Evolutionary conservation across 1,140 invertebrate genomes (phyloP), one percentile per base, ranked within the genome.

Genomic region (Anastrepha obliqua): DNA sequence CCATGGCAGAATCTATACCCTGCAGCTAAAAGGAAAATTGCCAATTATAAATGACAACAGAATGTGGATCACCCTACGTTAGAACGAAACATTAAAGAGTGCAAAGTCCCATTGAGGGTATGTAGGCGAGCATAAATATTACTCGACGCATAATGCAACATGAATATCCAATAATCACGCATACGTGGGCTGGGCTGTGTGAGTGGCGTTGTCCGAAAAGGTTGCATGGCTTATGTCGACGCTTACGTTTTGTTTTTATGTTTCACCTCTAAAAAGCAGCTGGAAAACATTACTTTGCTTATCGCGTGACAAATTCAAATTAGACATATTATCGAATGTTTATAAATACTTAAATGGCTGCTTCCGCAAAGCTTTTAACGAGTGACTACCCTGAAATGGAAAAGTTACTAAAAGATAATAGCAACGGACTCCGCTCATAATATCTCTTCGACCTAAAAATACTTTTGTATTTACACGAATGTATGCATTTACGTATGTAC

Each of bases 231-330:
- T 0, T 0, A 13, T 8, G 64, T 0, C 1, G 20, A 2, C 20
- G 64, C 29, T 7, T 65, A 67, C 29, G 29, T 29, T 67, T 67
- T 39, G 11, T 67, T 42, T 67, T 39, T 67, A 11, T n/a, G 11
- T 7, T 67, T 67, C 11, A 9, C 11, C 5, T 67, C 4, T 42
- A 42, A 42, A 39, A 42, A 67, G 65, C 39, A 67, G 39, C 39
- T 67, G 2, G 65, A 67, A 42, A 67, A 20, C 65, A 42, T 9
- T 8, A 39, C 39, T 13, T 67, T 29, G 65, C 65, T 15, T 67
- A 67, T 67, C 39, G 65, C 29, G 65, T 67, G 65, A 67, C 29
- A 67, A 29, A 39, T 42, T 67, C 39, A 67, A 67, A 42, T 42
- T 67, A 67, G 65, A 67, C 29, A 42, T 67, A 2, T 42, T 42